Evolutionary conservation across 1,140 invertebrate species (phyloP).

Genomic region (Zaprionus africanus): DNA sequence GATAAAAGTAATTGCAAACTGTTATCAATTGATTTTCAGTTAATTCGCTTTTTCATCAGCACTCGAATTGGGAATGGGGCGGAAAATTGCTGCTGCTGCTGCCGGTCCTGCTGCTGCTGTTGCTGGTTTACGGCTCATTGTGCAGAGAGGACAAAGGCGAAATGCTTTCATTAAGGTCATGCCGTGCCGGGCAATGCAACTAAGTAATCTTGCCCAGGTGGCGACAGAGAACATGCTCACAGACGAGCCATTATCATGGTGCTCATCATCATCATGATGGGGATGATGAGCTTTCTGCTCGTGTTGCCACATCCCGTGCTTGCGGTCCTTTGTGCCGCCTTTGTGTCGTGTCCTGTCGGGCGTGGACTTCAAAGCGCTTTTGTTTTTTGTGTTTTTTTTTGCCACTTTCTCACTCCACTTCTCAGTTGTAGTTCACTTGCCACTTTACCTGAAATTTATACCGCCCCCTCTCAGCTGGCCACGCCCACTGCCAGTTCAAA

Average conservation of each 20-base stretch:
- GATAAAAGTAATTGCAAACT: not conserved
- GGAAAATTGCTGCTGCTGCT: slow-evolving; percentile 1
- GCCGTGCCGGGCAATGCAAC: slow-evolving; percentile 23
- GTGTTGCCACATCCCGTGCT: slow-evolving; percentile 29
- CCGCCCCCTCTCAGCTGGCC: slow-evolving; percentile 12
- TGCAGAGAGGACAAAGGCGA: slow-evolving; percentile 34
- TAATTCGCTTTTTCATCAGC: not conserved
- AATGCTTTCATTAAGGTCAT: slow-evolving; percentile 42
- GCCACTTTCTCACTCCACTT: not conserved
- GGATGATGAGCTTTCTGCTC: slow-evolving; percentile 27
- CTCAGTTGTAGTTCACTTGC: not conserved
- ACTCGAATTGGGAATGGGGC: not conserved
- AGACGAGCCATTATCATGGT: not conserved
- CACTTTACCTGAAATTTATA: slow-evolving; percentile 33
- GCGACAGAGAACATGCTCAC: not conserved
- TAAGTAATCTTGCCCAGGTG: slow-evolving; percentile 21
- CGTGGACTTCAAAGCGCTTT: slow-evolving; percentile 40
- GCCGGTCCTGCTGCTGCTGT: slow-evolving; percentile 32
- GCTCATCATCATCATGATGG: not conserved
- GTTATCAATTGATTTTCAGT: not conserved
- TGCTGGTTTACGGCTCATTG: slow-evolving; percentile 41
- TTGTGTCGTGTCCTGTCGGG: slow-evolving; percentile 14
- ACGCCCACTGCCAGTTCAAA: not conserved
- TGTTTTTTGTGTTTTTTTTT: slow-evolving; percentile 18
- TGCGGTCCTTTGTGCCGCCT: slow-evolving; percentile 25